Conservation (phyloP, 2,797 vertebrate genomes). For the Craterocephalus amniculus region DNA sequence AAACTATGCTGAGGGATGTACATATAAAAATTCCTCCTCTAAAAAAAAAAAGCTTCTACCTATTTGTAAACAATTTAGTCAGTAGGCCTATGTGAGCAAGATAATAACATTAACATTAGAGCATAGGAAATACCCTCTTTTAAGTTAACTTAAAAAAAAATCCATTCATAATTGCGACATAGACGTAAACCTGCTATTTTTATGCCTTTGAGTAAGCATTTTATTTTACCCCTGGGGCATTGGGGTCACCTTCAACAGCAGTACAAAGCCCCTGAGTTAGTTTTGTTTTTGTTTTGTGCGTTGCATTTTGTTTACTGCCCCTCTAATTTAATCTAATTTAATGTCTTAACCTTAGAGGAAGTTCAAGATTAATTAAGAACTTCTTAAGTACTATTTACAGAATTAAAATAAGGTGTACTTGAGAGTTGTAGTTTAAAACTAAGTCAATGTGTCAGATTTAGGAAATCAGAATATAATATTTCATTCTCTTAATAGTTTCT, state of each 20-base stretch:
- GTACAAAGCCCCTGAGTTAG: background rate
- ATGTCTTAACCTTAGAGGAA: background rate
- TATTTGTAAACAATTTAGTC: too few species aligned
- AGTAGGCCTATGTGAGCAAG: too few species aligned
- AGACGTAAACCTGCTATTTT: too few species aligned
- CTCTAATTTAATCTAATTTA: background rate
- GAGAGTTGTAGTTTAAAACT: background rate
- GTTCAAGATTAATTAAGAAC: background rate
- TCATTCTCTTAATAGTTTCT: too few species aligned
- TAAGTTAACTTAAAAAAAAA: background rate
- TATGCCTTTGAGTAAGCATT: too few species aligned
- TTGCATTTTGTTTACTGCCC: background rate
- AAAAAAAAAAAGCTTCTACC: too few species aligned
- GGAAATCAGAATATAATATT: too few species aligned
- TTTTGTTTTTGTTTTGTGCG: background rate
- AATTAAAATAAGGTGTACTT: background rate
- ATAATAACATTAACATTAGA: too few species aligned
- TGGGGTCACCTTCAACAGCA: background rate
- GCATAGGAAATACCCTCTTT: background rate
- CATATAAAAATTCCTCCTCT: background rate
- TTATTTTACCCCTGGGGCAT: background rate
- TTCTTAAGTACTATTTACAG: background rate
- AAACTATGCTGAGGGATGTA: background rate
- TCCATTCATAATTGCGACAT: too few species aligned
- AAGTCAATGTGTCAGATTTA: too few species aligned